Conservation (phyloP, 2,113 vertebrate genomes). For the Halichoerus grypus region DNA sequence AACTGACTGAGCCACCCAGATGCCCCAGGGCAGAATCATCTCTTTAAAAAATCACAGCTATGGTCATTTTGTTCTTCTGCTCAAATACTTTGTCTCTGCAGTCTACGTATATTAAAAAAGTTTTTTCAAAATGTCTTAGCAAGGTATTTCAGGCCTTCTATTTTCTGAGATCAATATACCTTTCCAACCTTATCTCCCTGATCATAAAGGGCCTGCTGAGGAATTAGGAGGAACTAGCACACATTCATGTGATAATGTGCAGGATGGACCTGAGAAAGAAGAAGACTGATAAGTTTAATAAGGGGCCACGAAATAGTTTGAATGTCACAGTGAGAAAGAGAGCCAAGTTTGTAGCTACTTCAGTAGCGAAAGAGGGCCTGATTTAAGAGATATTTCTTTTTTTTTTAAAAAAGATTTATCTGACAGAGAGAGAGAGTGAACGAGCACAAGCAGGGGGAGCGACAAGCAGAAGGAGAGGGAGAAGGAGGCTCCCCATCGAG, state of each 20-base stretch:
- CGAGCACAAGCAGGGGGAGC: no score
- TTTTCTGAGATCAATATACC: neutral
- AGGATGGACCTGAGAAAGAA: neutral
- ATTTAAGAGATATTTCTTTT: neutral
- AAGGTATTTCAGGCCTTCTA: neutral
- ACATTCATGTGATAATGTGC: neutral
- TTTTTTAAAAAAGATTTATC: no score
- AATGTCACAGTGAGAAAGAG: neutral
- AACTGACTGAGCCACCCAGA: neutral
- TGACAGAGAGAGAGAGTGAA: no score
- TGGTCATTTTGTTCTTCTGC: neutral
- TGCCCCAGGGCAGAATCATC: neutral
- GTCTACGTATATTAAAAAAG: neutral
- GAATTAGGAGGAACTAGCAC: neutral
- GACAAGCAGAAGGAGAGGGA: no score
- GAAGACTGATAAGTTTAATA: neutral
- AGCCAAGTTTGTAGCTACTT: constrained; percentile 5
- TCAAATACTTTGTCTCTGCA: constrained; percentile 20
- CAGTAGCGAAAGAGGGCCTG: neutral
- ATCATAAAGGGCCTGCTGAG: neutral
- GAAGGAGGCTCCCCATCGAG: no score
- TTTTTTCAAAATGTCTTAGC: constrained; percentile 40
- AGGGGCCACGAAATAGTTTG: neutral
- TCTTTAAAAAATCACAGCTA: neutral
- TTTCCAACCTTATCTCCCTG: neutral